Base-by-base conservation (phyloP, 2,113 vertebrate species). In the Speoplatyrhinus poulsoni region DNA sequence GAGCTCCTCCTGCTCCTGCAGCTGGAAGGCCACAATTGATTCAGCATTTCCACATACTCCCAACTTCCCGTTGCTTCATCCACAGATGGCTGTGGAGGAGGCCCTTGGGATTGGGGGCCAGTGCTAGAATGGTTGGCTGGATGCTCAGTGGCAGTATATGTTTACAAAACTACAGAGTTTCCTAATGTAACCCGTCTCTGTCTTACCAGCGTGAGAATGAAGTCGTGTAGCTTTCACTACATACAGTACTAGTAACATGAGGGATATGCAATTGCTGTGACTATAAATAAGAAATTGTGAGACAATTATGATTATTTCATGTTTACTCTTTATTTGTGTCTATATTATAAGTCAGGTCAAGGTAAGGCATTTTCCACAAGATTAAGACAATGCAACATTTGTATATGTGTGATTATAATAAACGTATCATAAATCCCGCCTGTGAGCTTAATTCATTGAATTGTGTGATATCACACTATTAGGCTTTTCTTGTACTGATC, bases 21-120 rank as follows among this genome's bases (percentile, higher is more conserved):
- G 79, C 83, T 83, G 75, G 54, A 65, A 9, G 69, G 65, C 68
- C 73, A 73, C 82, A 87, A 88, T 88, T 88, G 79, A 86, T 79
- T 85, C 82, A 88, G 80, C 82, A 73, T 72, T 85, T 87, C 69
- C 76, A 67, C 56, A 70, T 55, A 82, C 79, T 71, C 69, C 60
- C 67, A 73, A 72, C 58, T 69, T 74, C 76, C 77, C 53, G 60
- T 73, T 76, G 66, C 73, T 61, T 81, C 54, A 32, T 77, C 76
- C 61, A 71, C 73, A 80, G 76, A 82, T 79, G 78, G 79, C 73
- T 68, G 73, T 76, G 77, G 67, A 82, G 60, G 75, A 87, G 75
- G 62, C 78, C 73, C 80, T 48, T 12, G 83, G 76, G 87, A 86
- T 36, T 0, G 36, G n/a, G n/a, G n/a, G 55, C 66, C 72, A 69